Evolutionary conservation across 1,140 invertebrate species (phyloP), one percentile per base, ranked within the genome.

Genomic region (Drosophila quadrilineata): DNA sequence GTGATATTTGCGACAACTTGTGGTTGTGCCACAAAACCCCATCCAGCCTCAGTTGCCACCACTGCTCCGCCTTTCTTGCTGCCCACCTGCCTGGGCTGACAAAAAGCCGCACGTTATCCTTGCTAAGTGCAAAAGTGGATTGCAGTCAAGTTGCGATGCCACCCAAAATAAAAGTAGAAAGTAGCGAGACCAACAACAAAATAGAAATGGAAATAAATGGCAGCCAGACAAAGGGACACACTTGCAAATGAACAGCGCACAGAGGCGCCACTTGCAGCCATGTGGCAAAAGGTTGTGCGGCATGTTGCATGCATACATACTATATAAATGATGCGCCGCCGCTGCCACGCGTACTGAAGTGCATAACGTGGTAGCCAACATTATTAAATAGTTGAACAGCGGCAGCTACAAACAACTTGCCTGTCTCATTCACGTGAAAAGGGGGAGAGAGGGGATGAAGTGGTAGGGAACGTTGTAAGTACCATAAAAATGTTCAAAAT

Each of bases 101-200:
- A 85, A 77, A 85, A 84, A 85, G 79, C 79, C 74, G 74, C 79
- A 74, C 70, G 80, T 75, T 85, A 85, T 85, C 62, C 48, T 38
- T 46, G 80, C 66, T 85, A 85, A 85, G 79, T 85, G 79, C 79
- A 85, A 85, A 85, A 85, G 79, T 85, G 75, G 70, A 85, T 85
- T 85, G 79, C 79, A 75, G 70, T 53, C 53, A 41, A 22, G 63
- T 52, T 38, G 48, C 54, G 56, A 17, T 49, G 10, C 21, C 24
- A 38, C 22, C n/a, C 28, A 10, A 29, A 12, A 21, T 50, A 36
- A 43, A 71, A 54, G 53, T 43, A 31, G 14, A n/a, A n/a, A n/a
- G n/a, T n/a, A n/a, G n/a, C n/a, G n/a, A n/a, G n/a, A 22, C 24
- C 5, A 29, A 26, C 16, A 38, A 17, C 17, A 38, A 43, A n/a